These are phyloP conservation scores for Hydrolagus affinis DNA, from an alignment of 2,113 vertebrate genomes.

Conservation along the genomic window DNA sequence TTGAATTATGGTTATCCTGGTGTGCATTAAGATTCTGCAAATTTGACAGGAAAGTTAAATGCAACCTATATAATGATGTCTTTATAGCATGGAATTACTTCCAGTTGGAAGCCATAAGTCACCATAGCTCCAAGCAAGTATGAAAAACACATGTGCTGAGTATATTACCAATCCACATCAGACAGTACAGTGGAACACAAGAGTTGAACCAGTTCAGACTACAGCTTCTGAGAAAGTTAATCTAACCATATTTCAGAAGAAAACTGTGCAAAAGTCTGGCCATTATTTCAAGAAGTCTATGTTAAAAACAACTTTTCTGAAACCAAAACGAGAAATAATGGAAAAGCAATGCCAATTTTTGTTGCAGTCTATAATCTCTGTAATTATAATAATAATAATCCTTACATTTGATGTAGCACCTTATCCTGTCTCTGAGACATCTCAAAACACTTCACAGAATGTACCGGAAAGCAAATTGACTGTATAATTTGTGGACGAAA, in stretches of 20 bases:
- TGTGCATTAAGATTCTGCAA: constrained; percentile 4
- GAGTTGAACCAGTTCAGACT: not conserved
- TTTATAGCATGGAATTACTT: not conserved
- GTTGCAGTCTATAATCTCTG: too few relatives aligned
- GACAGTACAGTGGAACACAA: not conserved
- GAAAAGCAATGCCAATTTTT: too few relatives aligned
- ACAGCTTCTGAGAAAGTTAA: not conserved
- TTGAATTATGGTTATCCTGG: not conserved
- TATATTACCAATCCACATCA: not conserved
- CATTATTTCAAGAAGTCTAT: not conserved
- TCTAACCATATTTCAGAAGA: not conserved
- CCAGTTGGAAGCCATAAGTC: not conserved
- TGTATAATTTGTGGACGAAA: too few relatives aligned
- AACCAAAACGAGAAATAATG: too few relatives aligned
- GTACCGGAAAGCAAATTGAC: too few relatives aligned
- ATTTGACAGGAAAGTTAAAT: not conserved
- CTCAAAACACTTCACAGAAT: too few relatives aligned
- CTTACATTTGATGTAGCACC: too few relatives aligned
- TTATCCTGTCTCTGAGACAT: too few relatives aligned
- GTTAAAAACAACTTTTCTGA: too few relatives aligned
- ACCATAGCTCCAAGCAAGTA: not conserved
- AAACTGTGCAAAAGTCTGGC: not conserved
- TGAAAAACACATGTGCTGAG: not conserved
- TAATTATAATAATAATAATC: too few relatives aligned
- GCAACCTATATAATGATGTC: not conserved